These are phyloP conservation scores for Heteromyza rotundicornis DNA, from an alignment of 2,888 invertebrate genomes.

Conservation along the genomic window DNA sequence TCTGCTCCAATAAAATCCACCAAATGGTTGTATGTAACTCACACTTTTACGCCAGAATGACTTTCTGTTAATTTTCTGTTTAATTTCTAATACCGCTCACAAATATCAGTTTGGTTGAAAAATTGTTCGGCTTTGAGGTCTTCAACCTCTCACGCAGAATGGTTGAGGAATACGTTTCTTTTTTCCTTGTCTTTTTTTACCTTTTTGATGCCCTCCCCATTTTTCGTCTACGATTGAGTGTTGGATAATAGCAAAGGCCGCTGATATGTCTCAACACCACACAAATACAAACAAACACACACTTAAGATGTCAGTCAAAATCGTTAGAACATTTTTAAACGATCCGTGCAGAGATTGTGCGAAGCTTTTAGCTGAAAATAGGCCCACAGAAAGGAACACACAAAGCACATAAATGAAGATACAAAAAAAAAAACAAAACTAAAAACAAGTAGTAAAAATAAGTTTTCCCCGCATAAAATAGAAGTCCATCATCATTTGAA, in stretches of 20 bases:
- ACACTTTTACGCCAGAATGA: neutral
- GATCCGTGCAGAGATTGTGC: neutral
- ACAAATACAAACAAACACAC: neutral
- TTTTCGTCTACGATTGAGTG: neutral
- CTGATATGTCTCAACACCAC: neutral
- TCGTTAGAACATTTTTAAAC: neutral
- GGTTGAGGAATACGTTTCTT: neutral
- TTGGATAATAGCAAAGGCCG: neutral
- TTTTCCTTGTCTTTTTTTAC: neutral
- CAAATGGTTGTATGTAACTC: neutral
- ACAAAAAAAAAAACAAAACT: neutral
- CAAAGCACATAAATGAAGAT: neutral
- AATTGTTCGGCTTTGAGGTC: no score
- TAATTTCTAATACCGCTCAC: neutral
- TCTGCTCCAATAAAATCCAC: slow-evolving; percentile 1
- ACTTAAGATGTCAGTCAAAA: slow-evolving; percentile 4
- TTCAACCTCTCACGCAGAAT: slow-evolving; percentile 1
- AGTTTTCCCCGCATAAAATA: neutral
- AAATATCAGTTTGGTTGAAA: neutral
- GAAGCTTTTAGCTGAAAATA: neutral
- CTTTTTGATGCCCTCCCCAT: no score
- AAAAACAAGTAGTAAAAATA: no score
- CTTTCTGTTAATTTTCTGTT: neutral
- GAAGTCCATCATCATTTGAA: neutral
- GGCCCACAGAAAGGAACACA: neutral